Base-by-base conservation (phyloP, 2,797 vertebrate species). In the Spea hammondii region DNA sequence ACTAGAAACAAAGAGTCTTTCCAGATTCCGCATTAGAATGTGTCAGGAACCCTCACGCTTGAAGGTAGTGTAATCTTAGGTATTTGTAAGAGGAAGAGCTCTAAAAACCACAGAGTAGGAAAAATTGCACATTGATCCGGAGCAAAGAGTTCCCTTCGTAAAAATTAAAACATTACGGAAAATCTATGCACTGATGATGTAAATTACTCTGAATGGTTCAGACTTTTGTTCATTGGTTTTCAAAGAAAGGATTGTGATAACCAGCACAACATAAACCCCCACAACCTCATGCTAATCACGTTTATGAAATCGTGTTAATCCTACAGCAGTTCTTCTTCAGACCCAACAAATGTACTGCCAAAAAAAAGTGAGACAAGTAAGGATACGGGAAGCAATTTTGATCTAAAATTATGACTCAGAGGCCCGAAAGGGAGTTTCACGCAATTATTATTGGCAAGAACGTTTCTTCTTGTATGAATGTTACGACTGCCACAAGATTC, bases 311-410 rank as follows among this genome's bases (percentile, higher is more conserved):
- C 70, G 53, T 72, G 59, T 46, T 59, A 68, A 72, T 76, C 55
- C 74, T 77, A 55, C 74, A 77, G 70, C 65, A 50, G 74, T 59
- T 64, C 73, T 66, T 45, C 64, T 62, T 82, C 55, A 82, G 79
- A 77, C 79, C 79, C 70, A 82, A 73, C 79, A 82, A 77, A 77
- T 75, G 65, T 67, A 32, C 65, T 77, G 79, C 74, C 79, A 82
- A 81, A 71, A 32, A 32, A 72, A n/a, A 45, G 50, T 17, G 53
- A 82, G 70, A 82, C 70, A 72, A 14, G 67, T 50, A 54, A 53
- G 70, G 64, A 82, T 77, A 82, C 6, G 65, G 79, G 65, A 82
- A 77, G 74, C 74, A 68, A 81, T 77, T 73, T 44, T 47, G 32
- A 82, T 77, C 79, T 73, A 77, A 82, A 82, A 82, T 82, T 72